Evolutionary conservation across 1,140 invertebrate species (phyloP), one percentile per base, ranked within the genome.

Genomic region (Heliothis virescens): DNA sequence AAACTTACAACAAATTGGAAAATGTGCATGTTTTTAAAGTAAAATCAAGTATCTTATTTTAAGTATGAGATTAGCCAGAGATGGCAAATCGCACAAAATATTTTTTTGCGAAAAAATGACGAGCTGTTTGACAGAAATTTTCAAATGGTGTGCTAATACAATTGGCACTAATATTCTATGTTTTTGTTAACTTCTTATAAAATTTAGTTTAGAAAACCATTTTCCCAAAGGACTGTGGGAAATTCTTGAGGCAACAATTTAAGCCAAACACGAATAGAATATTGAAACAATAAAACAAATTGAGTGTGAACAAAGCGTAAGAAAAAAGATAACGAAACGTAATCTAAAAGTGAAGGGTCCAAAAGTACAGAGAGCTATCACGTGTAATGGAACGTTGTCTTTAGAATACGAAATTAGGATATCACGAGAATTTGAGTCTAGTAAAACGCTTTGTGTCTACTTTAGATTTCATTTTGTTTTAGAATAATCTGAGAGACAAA

Each of bases 271-370:
- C 5, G 48, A 69, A 50, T 65, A 13, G 62, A 65, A 65, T 65
- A 16, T 4, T n/a, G 26, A 26, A 69, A 69, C 18, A 15, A 69
- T 16, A 9, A 21, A 52, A 52, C 65, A 69, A 69, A 69, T 69
- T 53, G 65, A 69, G 65, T 69, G 48, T 69, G 65, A 26, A 52
- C 18, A 26, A 69, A 69, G 47, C 13, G 47, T 26, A 69, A 69
- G 47, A 41, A 47, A 41, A 59, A 26, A 59, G 57, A 59, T 59
- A 26, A 26, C 18, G 57, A 3, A 26, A 59, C 11, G 57, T 59
- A 11, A 59, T 26, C 26, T 10, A 21, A 59, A 26, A 59, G 18
- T 59, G 21, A 59, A 59, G 26, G 57, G 21, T 59, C 21, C 21
- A 26, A 3, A n/a, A 26, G 57, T 2, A 57, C 55, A 3, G 18